Percentiles rank a stretch among this genome's conserved stretches.
Evolutionary conservation across 2,113 vertebrate species (phyloP).

Genomic region (Pseudois nayaur): DNA sequence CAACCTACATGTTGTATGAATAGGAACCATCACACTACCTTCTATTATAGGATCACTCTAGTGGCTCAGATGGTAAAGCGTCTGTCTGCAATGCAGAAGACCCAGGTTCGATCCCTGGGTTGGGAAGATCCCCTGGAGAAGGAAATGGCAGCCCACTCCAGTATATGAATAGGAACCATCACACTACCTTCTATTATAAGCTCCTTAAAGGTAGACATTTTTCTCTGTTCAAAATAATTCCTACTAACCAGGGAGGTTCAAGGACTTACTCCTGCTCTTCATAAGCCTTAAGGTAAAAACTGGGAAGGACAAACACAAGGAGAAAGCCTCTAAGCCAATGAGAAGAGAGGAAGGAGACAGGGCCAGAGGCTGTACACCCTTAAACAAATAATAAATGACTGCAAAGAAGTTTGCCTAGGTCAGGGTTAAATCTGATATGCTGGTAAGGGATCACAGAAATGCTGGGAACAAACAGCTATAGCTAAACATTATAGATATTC

Average conservation of each 20-base stretch:
- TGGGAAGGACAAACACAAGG: neutral
- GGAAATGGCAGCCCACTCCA: too few species aligned
- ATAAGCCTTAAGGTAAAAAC: neutral
- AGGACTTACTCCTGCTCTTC: neutral
- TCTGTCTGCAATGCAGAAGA: too few species aligned
- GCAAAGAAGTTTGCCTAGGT: neutral
- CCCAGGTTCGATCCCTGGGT: too few species aligned
- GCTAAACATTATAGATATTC: neutral
- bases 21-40: neutral
- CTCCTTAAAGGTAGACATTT: neutral
- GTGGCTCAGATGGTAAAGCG: too few species aligned
- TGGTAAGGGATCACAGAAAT: neutral
- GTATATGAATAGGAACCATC: neutral
- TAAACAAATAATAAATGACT: neutral
- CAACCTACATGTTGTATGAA: slow-evolving; percentile 18
- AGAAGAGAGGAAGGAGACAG: neutral
- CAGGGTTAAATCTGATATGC: neutral
- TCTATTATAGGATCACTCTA: neutral
- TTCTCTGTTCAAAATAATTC: slow-evolving; percentile 20
- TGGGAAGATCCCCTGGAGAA: too few species aligned
- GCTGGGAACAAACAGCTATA: neutral
- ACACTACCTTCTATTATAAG: neutral
- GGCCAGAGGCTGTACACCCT: neutral
- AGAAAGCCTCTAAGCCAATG: neutral
- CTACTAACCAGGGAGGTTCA: neutral